phyloP scores from a whole-genome alignment of 2,888 invertebrate genomes.

The Ormyrus nitidulus region DNA sequence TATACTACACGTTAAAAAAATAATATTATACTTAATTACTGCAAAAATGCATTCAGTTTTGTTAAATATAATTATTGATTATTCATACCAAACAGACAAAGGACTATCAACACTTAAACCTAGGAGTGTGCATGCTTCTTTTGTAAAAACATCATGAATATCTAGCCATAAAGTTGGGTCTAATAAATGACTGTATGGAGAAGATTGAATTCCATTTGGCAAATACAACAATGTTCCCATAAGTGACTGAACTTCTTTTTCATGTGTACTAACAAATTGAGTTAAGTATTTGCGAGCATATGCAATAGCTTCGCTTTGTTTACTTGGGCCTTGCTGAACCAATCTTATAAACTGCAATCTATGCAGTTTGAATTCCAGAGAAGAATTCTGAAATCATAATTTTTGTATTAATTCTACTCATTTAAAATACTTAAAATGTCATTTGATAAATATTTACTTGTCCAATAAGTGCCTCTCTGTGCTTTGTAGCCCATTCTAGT shows the following conservation, averaged over 20 bases:
- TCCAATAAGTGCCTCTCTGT: conserved; percentile 83
- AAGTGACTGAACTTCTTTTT: conserved; percentile 88
- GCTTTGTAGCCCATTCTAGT: conserved; percentile 89
- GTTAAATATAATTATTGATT: conserved; percentile 13
- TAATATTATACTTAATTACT: neutral
- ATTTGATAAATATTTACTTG: conserved; percentile 73
- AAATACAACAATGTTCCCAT: conserved; percentile 92
- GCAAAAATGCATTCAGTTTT: neutral
- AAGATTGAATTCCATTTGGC: conserved; percentile 85
- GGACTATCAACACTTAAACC: conserved; percentile 94
- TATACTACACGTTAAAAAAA: conserved; percentile 78
- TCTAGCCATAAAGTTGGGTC: conserved; percentile 86
- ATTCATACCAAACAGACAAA: conserved; percentile 86
- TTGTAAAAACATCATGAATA: conserved; percentile 91
- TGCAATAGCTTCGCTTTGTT: conserved; percentile 89
- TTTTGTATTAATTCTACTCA: conserved; percentile 12
- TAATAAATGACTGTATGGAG: conserved; percentile 87
- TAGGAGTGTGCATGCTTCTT: conserved; percentile 93
- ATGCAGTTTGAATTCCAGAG: conserved; percentile 89
- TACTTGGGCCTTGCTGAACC: conserved; percentile 80
- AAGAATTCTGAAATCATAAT: conserved; percentile 77
- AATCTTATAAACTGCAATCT: conserved; percentile 87
- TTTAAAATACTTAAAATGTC: neutral
- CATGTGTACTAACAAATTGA: conserved; percentile 85
- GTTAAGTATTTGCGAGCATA: conserved; percentile 92